Conservation (phyloP, 2,888 invertebrate species). For the Patella caerulea region DNA sequence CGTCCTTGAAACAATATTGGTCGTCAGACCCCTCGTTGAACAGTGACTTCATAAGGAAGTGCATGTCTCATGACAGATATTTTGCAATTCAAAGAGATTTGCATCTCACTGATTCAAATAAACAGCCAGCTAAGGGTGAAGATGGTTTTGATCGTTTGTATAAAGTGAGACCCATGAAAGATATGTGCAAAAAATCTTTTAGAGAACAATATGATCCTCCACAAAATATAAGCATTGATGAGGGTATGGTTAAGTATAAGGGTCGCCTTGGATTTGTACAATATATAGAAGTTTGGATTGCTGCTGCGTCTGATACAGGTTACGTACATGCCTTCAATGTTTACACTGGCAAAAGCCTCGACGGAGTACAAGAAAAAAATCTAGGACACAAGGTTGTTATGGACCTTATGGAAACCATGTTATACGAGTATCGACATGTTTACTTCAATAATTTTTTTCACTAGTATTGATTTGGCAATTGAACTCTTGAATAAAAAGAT, state of each 20-base stretch:
- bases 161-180: not conserved
- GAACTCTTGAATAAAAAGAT: not conserved
- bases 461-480: not conserved
- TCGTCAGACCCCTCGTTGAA: not conserved
- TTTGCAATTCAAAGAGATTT: not conserved
- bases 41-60: not conserved
- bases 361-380: not conserved
- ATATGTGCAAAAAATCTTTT: not conserved
- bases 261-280: not conserved
- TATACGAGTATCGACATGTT: not conserved
- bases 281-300: conserved; percentile 16
- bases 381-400: not conserved
- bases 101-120: not conserved
- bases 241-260: not conserved
- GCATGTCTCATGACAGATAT: not conserved
- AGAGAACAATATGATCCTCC: not conserved
- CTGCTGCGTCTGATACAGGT: not conserved
- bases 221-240: not conserved
- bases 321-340: conserved; percentile 9
- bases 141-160: conserved; percentile 5
- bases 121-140: not conserved
- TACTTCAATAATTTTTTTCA: not conserved
- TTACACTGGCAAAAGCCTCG: conserved; percentile 2
- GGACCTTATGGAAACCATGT: not conserved
- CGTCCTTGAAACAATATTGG: not conserved